A percentile compares a stretch with the other conserved stretches of the same genome.
phyloP scores from a whole-genome alignment of 2,113 vertebrate genomes.

The Triplophysa dalaica region DNA sequence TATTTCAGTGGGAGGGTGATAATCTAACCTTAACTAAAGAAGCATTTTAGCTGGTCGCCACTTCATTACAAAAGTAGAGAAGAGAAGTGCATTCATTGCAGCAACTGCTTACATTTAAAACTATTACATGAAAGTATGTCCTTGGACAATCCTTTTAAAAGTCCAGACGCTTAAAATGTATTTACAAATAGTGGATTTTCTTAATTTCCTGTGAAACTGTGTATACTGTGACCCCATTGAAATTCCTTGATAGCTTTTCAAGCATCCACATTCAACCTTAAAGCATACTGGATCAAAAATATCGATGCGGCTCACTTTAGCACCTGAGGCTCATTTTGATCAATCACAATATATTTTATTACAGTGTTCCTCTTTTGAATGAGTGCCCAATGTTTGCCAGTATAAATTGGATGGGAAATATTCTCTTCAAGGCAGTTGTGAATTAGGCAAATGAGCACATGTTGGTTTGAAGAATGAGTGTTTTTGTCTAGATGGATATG shows the following conservation, averaged over 20 bases:
- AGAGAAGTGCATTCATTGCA: conserved; percentile 14
- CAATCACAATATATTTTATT: background rate
- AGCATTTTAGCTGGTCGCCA: conserved; percentile 53
- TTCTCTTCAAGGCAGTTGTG: too few species aligned
- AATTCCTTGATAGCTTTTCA: background rate
- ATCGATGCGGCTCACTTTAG: too few species aligned
- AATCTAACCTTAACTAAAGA: conserved; percentile 59
- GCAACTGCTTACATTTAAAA: conserved; percentile 1
- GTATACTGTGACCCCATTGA: background rate
- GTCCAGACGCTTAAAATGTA: background rate
- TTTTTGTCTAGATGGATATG: background rate
- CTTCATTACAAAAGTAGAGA: conserved; percentile 50
- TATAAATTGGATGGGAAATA: background rate
- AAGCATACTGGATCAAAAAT: background rate
- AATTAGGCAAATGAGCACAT: too few species aligned
- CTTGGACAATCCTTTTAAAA: background rate
- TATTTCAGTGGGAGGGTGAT: conserved; percentile 51
- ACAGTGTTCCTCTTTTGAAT: background rate
- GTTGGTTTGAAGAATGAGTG: background rate
- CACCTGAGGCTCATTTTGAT: background rate
- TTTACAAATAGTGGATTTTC: background rate
- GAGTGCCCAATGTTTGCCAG: background rate
- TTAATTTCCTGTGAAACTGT: background rate
- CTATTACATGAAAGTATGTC: background rate
- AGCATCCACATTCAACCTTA: background rate